Evolutionary conservation across 2,888 invertebrate species (phyloP), one percentile per base, ranked within the genome.

Genomic region (Tuta absoluta): DNA sequence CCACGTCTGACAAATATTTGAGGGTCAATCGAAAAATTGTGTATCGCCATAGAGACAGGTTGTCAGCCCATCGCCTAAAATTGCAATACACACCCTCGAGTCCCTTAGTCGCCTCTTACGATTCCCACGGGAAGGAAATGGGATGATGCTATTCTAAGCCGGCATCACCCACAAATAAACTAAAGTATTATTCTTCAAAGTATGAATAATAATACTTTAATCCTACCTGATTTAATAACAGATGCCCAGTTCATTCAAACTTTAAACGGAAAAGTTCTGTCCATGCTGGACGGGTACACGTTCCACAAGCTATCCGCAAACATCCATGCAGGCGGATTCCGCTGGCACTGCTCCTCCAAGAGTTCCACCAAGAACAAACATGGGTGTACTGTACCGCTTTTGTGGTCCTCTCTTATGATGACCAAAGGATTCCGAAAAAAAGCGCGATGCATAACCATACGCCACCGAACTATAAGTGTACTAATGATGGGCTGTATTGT

Each of bases 281-380:
- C 41, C 19, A 21, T 59, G 19, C 14, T 59, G 19, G 14, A 41
- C 41, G 71, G 69, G 8, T 75, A 71, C 60, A 72, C 72, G 12
- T 74, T 72, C 56, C 68, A 72, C 60, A 72, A 67, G 63, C 65
- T 17, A 33, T 64, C 33, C 10, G 1, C 17, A 0, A 19, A 14
- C 0, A 56, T 63, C 61, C n/a, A 38, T 51, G 49, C 62, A 10
- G 67, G 60, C 10, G 45, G 60, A 3, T 5, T 21, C 21, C 41
- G 68, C 21, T 72, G 71, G 71, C 28, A 65, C 4, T 74, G 72
- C 45, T 72, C 73, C 10, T 65, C 69, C 0, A 69, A 64, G 61
- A 69, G 72, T 48, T 71, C 73, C 11, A 66, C 69, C 0, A 69
- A 64, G 61, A 70, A 63, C n/a, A 68, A 70, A 17, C 19, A 38